Evolutionary conservation across 1,140 invertebrate genomes (phyloP), one percentile per base, ranked within the genome.

Genomic region (Halyomorpha halys): DNA sequence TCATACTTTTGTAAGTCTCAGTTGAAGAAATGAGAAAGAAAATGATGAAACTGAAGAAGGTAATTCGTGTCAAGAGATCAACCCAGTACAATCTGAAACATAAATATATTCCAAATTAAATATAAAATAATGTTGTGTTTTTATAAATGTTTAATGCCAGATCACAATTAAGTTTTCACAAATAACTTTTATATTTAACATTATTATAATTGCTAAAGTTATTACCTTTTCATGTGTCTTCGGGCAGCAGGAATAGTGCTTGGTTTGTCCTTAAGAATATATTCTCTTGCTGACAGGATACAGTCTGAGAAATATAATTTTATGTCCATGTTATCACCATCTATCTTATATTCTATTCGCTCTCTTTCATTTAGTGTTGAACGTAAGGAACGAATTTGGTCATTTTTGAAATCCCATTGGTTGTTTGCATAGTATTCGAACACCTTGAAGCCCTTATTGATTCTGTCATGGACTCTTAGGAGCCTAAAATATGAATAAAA

Each of bases 361-460:
- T 90, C 88, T 61, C 73, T 76, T 4, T 77, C 74, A 72, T 89
- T 90, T 61, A 89, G 73, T 9, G 78, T 72, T 44, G 74, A 68
- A 56, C 87, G 74, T 3, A 85, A 61, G 9, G 76, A 65, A 69
- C 83, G 80, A 0, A 79, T 75, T 66, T 82, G 79, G 27, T 83
- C 79, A 45, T 85, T 87, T 53, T 81, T 80, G 71, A 91, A 91
- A 68, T 89, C 86, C 87, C 88, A 91, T 64, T 89, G 86, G 71
- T 88, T 89, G 70, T 89, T 91, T 0, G 87, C 86, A 71, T 91
- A 91, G 70, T 90, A 91, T 69, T 91, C 87, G 67, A 91, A 89
- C 0, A 91, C 86, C 68, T 90, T 86, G 68, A 89, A 89, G 1
- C 87, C 88, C 76, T 90, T 91, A 67, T 78, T 79, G 68, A 91